phyloP scores from a whole-genome alignment of 2,888 invertebrate species.

The Melinopterus prodromus region DNA sequence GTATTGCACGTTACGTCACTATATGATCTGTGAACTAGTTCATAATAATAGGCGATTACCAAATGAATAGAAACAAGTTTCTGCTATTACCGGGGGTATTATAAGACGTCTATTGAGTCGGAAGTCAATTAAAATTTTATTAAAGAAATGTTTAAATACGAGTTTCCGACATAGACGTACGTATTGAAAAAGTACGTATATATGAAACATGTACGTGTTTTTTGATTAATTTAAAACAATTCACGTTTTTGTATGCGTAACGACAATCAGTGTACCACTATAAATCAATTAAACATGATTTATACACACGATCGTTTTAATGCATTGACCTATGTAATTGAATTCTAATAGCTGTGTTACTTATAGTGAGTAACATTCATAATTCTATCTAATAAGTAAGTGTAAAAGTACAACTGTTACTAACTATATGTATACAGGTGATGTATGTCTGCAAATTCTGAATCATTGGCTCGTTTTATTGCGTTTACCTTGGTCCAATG shows the following conservation, averaged over 20 bases:
- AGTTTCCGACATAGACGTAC: too few species aligned
- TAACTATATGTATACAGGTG: neutral
- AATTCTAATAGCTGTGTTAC: neutral
- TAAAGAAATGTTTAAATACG: too few species aligned
- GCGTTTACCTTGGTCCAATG: neutral
- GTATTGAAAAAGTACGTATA: too few species aligned
- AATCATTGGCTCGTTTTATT: neutral
- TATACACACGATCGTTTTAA: neutral
- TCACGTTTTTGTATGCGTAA: neutral
- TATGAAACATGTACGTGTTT: neutral
- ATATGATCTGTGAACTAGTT: conserved; percentile 4
- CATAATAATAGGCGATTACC: neutral
- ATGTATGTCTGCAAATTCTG: neutral
- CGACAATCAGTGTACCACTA: neutral
- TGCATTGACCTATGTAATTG: neutral
- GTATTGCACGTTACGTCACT: neutral
- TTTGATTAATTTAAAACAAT: neutral
- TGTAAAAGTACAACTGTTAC: too few species aligned
- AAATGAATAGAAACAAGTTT: neutral
- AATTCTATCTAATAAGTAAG: too few species aligned
- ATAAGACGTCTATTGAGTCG: neutral
- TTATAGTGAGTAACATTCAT: too few species aligned
- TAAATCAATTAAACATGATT: neutral
- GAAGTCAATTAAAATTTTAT: neutral
- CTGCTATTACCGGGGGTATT: neutral